phyloP scores from a whole-genome alignment of 2,888 invertebrate genomes.

The Ephialtes manifestator region DNA sequence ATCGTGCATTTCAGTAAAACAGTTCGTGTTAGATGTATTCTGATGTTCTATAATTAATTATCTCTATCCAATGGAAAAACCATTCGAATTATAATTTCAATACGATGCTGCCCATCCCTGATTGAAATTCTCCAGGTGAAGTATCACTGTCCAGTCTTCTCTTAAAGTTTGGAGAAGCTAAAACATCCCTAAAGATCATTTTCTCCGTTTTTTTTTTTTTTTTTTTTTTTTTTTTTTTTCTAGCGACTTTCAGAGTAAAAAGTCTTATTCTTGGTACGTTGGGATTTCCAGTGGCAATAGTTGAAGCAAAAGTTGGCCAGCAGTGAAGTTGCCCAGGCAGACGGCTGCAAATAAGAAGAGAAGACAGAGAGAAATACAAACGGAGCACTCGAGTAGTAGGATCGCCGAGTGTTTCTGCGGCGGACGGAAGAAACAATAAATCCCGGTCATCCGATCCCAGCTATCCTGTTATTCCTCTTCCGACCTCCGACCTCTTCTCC shows the following conservation, averaged over 20 bases:
- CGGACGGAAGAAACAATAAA: constrained; percentile 66
- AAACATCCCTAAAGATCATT: too few species aligned
- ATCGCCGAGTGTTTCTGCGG: constrained; percentile 47
- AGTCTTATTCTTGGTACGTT: constrained; percentile 11
- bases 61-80: too few species aligned
- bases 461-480: constrained; percentile 32
- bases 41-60: too few species aligned
- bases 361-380: constrained; percentile 27
- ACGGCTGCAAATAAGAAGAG: constrained; percentile 12
- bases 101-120: too few species aligned
- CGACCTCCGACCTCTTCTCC: constrained; percentile 44
- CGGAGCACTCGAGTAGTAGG: constrained; percentile 29
- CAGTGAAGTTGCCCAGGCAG: constrained; percentile 17
- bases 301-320: neutral
- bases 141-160: too few species aligned
- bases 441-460: constrained; percentile 63
- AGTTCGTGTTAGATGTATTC: too few species aligned
- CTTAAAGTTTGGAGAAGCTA: too few species aligned
- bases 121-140: too few species aligned
- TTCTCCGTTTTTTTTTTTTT: neutral
- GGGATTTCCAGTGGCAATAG: constrained; percentile 9
- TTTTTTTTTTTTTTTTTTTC: neutral
- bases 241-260: neutral
- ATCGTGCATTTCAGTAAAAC: too few species aligned
- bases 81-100: too few species aligned